Evolutionary conservation across 2,113 vertebrate genomes (phyloP), one percentile per base, ranked within the genome.

Genomic region (Gasterosteus aculeatus): DNA sequence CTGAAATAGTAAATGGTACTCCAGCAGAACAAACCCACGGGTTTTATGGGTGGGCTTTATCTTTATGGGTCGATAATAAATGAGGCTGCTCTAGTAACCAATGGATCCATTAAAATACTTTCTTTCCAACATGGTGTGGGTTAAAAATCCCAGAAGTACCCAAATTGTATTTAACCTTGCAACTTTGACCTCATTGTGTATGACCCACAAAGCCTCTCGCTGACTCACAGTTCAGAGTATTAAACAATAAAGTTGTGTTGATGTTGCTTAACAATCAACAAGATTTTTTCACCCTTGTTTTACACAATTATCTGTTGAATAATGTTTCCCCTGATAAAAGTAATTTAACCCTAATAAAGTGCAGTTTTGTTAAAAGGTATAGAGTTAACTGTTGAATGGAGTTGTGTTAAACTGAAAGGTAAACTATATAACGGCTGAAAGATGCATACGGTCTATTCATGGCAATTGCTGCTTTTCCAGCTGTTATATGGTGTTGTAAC

Each of bases 21-120:
- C 56, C 39, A 46, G 8, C 63, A 70, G 46, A 75, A 77, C 56
- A 77, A 85, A 80, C 62, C 42, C 56, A 29, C 63, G 64, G 78
- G 74, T 78, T 65, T 46, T 75, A 72, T 66, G 26, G 79, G 57
- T 77, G 78, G 67, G 58, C 49, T 82, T 75, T 82, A 72, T 80
- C 73, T 63, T 62, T 58, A 63, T 33, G 41, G 85, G 64, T 92
- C 85, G 92, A 90, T 94, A 92, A 90, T 92, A 79, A 79, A 92
- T 87, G 85, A 92, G 80, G 77, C 68, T 78, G 44, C 80, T 85
- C 69, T 84, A 56, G 81, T 88, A 80, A 83, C 88, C 78, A 59
- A 7, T 72, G 46, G 64, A 64, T 44, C 77, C 68, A 82, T 81
- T 83, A 85, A 69, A 41, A 77, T 26, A 35, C 57, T 56, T 51